Evolutionary conservation across 2,888 invertebrate genomes (phyloP), one percentile per base, ranked within the genome.

Genomic region (Esperia sulphurella): DNA sequence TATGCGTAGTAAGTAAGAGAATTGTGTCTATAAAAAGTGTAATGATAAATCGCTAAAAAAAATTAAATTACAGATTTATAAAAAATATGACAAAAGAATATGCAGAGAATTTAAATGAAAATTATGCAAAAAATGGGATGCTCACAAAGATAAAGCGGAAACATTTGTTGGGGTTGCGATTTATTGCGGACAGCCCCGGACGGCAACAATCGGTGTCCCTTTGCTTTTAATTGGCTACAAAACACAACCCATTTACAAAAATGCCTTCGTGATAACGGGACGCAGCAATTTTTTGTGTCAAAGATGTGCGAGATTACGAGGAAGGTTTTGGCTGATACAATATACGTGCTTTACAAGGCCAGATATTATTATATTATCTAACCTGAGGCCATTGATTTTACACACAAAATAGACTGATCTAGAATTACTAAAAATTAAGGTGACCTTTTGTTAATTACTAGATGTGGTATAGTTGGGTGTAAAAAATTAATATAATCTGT

Each of bases 221-320:
- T 83, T 78, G 72, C 71, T 72, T 79, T 82, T 88, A 88, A 88
- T 88, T 87, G 84, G 81, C 76, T 87, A 88, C 88, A 89, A 89
- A 89, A 88, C 75, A 77, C 76, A 77, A 72, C 74, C 79, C 78
- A 82, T 84, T 80, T 75, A 77, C 65, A 71, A 79, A 79, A 79
- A 78, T 63, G 65, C 63, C 10, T 60, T 57, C 62, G 62, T 71
- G 83, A 83, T 81, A 82, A 75, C 75, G 73, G 73, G 63, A 68
- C 59, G 58, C 53, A 41, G 50, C 59, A 58, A 35, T 1, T 14
- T 41, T 46, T 41, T 39, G 8, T 7, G 21, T 21, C 21, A 21
- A n/a, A n/a, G n/a, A n/a, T n/a, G n/a, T n/a, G n/a, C n/a, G n/a
- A n/a, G n/a, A n/a, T n/a, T n/a, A 21, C 21, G 2, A 3, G 2